Evolutionary conservation across 2,113 vertebrate genomes (phyloP), one percentile per base, ranked within the genome.

Genomic region (Microcebus griseorufus): DNA sequence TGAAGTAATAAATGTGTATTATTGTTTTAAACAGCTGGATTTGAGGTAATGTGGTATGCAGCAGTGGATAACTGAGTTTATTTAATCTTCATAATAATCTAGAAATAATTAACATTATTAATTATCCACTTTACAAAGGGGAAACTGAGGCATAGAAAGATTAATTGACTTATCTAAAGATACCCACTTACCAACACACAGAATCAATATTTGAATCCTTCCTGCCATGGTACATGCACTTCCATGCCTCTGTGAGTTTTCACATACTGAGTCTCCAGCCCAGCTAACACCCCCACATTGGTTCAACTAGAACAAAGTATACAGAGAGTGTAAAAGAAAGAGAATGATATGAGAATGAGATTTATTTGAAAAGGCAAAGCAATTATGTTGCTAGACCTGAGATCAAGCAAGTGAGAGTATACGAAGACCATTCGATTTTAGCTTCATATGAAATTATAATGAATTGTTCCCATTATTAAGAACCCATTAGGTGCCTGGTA

Each of bases 101-200:
- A 58, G 6, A 92, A 18, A 84, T 25, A 29, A 29, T 39, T 37
- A 60, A 48, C 12, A 27, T 76, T 23, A 62, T 39, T 69, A 96
- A 60, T 82, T 39, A 3, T 2, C 39, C 32, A 67, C 51, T 94
- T 92, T 75, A 85, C 3, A 76, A 53, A 76, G 16, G 72, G 55
- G n/a, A 78, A 90, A 88, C 37, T 14, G 7, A 96, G 17, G 16
- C 42, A 85, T 60, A 64, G 87, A 90, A 70, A 39, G 32, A 86
- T 79, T 11, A 42, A n/a, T 73, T 88, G 62, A 65, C 29, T 75
- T 45, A 12, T 48, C 27, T 48, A 81, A 84, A 92, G n/a, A 67
- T 3, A 27, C 34, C 3, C 9, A n/a, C n/a, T 81, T 70, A 39
- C n/a, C 42, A 94, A 79, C 2, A 48, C 13, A n/a, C 22, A 6